Evolutionary conservation across 2,888 invertebrate species (phyloP).

Genomic region (Meteorus cinctellus): DNA sequence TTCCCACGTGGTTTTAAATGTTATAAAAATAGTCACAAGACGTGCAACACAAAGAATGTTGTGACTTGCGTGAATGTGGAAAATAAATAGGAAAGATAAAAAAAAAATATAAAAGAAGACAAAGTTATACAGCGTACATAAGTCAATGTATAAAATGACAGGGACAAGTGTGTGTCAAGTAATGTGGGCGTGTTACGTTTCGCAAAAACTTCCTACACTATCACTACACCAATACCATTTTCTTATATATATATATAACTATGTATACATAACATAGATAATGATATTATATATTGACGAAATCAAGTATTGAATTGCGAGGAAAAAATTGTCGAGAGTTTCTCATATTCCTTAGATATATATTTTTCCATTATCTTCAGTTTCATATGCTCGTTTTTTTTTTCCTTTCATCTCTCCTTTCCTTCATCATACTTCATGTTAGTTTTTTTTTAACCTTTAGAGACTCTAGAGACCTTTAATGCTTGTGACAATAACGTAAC

Average conservation of each 20-base stretch:
- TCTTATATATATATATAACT: not conserved
- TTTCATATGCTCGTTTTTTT: not conserved
- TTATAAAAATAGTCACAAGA: slow-evolving; percentile 1
- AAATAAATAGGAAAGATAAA: not conserved
- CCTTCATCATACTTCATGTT: not conserved
- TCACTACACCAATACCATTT: not conserved
- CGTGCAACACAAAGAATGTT: not conserved
- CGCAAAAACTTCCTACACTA: not conserved
- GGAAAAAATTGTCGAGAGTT: not conserved
- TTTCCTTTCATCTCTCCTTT: not conserved
- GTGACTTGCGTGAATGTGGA: not conserved
- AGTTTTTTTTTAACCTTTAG: not conserved
- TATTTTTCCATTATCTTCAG: slow-evolving; percentile 3
- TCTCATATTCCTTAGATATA: slow-evolving; percentile 6
- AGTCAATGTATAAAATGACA: not conserved
- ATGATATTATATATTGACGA: not conserved
- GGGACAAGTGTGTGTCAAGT: not conserved
- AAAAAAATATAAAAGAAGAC: not conserved
- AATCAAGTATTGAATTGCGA: slow-evolving; percentile 3
- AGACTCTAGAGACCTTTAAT: slow-evolving; percentile 2
- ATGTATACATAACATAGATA: not conserved
- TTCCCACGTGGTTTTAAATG: slow-evolving; percentile 1
- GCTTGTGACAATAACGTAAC: slow-evolving; percentile 3
- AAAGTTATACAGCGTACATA: not conserved
- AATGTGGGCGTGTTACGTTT: not conserved